These are phyloP conservation scores for Ahaetulla prasina DNA, from an alignment of 2,113 vertebrate genomes.

Conservation along the genomic window DNA sequence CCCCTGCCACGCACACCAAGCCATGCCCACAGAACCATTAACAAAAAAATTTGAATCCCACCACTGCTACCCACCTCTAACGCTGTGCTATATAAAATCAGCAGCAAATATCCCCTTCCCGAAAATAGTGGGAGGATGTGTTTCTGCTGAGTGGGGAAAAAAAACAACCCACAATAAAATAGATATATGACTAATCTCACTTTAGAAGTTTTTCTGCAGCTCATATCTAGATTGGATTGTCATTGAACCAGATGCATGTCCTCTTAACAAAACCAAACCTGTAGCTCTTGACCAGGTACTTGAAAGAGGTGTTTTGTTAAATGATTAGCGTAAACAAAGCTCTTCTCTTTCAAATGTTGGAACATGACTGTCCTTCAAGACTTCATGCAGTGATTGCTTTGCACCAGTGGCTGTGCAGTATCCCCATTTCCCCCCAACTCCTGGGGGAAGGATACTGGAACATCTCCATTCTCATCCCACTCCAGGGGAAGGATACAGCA, in stretches of 20 bases:
- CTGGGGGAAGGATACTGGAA: too few species aligned
- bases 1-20: too few species aligned
- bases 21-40: too few species aligned
- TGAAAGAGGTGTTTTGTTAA: not conserved
- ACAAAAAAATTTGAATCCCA: too few species aligned
- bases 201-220: not conserved
- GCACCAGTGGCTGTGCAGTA: too few species aligned
- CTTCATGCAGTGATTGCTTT: too few species aligned
- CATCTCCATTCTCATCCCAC: too few species aligned
- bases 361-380: not conserved
- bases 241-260: not conserved
- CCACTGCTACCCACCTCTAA: not conserved
- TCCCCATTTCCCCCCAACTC: too few species aligned
- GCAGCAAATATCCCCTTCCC: not conserved
- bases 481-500: too few species aligned
- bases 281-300: not conserved
- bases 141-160: not conserved
- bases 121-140: not conserved
- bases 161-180: not conserved
- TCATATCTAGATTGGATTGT: not conserved
- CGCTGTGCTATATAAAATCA: not conserved
- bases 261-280: not conserved
- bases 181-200: not conserved
- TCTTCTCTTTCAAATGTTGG: not conserved
- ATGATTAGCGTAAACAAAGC: not conserved